Percentiles rank a stretch among this genome's conserved stretches.
phyloP scores from a whole-genome alignment of 2,888 invertebrate genomes.

The Papilio demoleus region DNA sequence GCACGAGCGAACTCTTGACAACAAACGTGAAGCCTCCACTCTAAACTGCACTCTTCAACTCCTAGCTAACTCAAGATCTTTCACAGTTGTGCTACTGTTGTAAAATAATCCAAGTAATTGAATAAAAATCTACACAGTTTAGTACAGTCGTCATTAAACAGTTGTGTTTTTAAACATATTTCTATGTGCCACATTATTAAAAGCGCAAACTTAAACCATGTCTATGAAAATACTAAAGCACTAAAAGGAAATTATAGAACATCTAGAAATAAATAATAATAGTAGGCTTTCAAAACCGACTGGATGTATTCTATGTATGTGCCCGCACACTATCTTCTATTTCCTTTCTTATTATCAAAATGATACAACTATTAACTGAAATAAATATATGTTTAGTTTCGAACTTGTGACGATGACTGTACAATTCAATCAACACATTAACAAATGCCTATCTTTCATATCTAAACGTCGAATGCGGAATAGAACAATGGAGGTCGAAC shows the following conservation, averaged over 20 bases:
- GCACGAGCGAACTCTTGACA: conserved; percentile 42
- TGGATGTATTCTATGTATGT: too few relatives aligned
- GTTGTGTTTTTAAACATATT: not conserved
- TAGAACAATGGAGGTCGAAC: conserved; percentile 66
- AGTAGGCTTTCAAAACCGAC: too few relatives aligned
- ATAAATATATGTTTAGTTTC: not conserved
- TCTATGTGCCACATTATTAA: not conserved
- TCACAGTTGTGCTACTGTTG: conserved; percentile 34
- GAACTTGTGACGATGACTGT: not conserved
- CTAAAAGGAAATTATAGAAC: too few relatives aligned
- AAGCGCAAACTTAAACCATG: too few relatives aligned
- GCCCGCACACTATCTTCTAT: too few relatives aligned
- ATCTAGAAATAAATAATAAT: too few relatives aligned
- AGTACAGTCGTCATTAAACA: conserved; percentile 5
- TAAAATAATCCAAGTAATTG: conserved; percentile 40
- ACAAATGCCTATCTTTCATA: conserved; percentile 49
- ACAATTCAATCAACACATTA: conserved; percentile 40
- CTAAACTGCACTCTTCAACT: conserved; percentile 43
- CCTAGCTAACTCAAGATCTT: conserved; percentile 33
- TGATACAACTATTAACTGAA: too few relatives aligned
- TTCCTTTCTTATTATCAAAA: too few relatives aligned
- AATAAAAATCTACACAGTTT: conserved; percentile 41
- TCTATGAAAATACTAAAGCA: too few relatives aligned
- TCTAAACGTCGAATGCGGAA: conserved; percentile 55
- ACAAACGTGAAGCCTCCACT: conserved; percentile 49